These are phyloP conservation scores for Cheirogaleus major DNA, from an alignment of 2,797 vertebrate species.

Conservation along the genomic window DNA sequence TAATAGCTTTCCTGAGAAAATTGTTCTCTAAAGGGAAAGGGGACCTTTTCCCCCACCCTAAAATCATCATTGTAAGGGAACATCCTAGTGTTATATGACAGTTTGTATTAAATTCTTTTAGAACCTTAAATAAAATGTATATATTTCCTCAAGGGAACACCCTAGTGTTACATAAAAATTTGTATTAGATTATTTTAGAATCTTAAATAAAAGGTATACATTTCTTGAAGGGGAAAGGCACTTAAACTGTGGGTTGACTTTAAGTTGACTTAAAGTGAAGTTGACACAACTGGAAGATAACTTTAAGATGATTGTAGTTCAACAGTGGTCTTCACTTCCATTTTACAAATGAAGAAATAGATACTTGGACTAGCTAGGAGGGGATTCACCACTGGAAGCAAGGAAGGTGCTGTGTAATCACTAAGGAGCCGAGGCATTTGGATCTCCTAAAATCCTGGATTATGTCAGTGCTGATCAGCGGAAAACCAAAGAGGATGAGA, in stretches of 20 bases:
- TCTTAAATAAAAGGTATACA: constrained; percentile 29
- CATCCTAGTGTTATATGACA: neutral
- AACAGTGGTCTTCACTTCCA: neutral
- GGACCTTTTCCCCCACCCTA: neutral
- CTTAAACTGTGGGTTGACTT: constrained; percentile 21
- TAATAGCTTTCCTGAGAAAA: constrained; percentile 27
- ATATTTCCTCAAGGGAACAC: constrained; percentile 1
- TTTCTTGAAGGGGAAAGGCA: constrained; percentile 30
- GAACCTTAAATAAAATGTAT: constrained; percentile 28
- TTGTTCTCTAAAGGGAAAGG: neutral
- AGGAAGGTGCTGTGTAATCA: too few species aligned
- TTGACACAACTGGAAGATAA: neutral
- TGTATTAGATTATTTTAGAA: constrained; percentile 22
- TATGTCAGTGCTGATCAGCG: too few species aligned
- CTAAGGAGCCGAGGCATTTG: too few species aligned
- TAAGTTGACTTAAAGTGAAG: neutral
- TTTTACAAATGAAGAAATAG: neutral
- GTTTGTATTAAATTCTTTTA: constrained; percentile 48
- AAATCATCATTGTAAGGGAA: neutral
- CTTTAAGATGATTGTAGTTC: constrained; percentile 19
- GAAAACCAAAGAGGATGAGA: too few species aligned
- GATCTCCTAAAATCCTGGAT: too few species aligned
- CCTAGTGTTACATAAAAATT: neutral
- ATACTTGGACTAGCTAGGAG: neutral
- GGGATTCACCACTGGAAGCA: too few species aligned